Conservation (phyloP, 1,140 invertebrate species). For the Bilobella aurantiaca region DNA sequence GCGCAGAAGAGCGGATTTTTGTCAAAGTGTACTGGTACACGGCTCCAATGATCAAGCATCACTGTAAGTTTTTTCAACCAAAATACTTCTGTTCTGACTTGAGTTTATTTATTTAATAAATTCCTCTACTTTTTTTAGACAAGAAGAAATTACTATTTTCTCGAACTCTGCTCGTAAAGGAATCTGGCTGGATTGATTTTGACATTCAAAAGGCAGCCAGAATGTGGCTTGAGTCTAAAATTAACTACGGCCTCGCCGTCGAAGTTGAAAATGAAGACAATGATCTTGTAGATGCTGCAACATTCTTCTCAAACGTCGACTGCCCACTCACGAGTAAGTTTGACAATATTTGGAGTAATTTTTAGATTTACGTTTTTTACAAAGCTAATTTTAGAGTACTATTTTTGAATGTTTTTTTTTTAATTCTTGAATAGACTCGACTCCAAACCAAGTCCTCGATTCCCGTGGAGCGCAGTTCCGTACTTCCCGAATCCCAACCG, state of each 20-base stretch:
- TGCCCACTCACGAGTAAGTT: conserved; percentile 6
- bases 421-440: not conserved
- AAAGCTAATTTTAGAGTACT: too few species aligned
- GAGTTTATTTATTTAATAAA: too few species aligned
- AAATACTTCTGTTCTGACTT: too few species aligned
- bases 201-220: conserved; percentile 38
- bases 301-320: conserved; percentile 44
- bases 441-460: too few species aligned
- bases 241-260: conserved; percentile 50
- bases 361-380: too few species aligned
- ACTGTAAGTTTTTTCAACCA: conserved; percentile 41
- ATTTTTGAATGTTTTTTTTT: too few species aligned
- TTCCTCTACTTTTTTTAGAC: conserved; percentile 36
- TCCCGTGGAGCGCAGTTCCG: not conserved
- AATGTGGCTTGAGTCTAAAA: conserved; percentile 38
- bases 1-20: conserved; percentile 46
- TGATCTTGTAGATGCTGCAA: conserved; percentile 43
- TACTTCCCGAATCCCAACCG: not conserved
- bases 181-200: conserved; percentile 40
- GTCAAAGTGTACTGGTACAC: conserved; percentile 53
- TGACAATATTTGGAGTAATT: too few species aligned
- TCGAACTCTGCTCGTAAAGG: conserved; percentile 42
- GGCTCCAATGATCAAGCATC: conserved; percentile 47
- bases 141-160: conserved; percentile 49
- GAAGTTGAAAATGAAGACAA: conserved; percentile 54